These are phyloP conservation scores for Drosophila rubida DNA, from an alignment of 2,888 invertebrate genomes.

Conservation along the genomic window DNA sequence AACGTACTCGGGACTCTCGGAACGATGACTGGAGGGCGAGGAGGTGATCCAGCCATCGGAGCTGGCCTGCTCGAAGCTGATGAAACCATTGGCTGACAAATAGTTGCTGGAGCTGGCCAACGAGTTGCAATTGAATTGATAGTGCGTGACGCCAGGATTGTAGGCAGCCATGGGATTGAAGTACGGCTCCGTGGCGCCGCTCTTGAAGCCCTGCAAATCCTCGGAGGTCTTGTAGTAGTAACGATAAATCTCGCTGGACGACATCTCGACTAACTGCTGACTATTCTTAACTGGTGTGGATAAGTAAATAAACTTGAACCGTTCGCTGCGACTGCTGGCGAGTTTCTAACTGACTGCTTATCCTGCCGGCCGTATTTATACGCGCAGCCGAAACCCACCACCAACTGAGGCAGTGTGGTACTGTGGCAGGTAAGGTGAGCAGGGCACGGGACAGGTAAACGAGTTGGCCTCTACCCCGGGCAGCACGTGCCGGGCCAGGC, in stretches of 20 bases:
- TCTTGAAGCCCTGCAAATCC: conserved; percentile 83
- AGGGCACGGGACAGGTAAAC: conserved; percentile 63
- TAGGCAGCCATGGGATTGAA: conserved; percentile 84
- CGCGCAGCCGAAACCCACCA: conserved; percentile 62
- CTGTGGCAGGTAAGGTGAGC: conserved; percentile 53
- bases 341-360: conserved; percentile 68
- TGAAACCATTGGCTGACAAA: conserved; percentile 79
- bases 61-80: conserved; percentile 84
- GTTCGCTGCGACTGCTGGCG: conserved; percentile 63
- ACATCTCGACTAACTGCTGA: conserved; percentile 68
- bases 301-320: conserved; percentile 38
- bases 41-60: conserved; percentile 85
- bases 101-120: conserved; percentile 69
- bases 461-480: conserved; percentile 48
- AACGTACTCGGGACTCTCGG: conserved; percentile 84
- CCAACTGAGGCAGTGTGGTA: conserved; percentile 9
- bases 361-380: conserved; percentile 81
- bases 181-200: conserved; percentile 73
- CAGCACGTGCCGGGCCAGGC: conserved; percentile 82
- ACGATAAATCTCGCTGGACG: conserved; percentile 84
- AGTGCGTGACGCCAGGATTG: conserved; percentile 73
- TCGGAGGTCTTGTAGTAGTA: conserved; percentile 84
- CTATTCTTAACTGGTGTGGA: not conserved
- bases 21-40: conserved; percentile 84
- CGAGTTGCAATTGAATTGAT: conserved; percentile 74